Evolutionary conservation across 2,797 vertebrate genomes (phyloP).

Genomic region (Anguilla obscura): DNA sequence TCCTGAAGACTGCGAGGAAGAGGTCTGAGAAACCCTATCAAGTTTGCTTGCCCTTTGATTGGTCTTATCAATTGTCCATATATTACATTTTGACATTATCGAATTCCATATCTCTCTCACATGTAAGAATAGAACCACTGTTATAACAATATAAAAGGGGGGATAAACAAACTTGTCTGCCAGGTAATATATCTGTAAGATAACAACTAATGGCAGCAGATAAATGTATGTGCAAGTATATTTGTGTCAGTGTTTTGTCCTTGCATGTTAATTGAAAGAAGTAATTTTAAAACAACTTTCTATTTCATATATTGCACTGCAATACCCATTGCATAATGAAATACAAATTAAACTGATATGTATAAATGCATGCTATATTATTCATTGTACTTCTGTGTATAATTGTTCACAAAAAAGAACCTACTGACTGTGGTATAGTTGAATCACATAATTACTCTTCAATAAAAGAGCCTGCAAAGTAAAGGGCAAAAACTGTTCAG

Average conservation of each 20-base stretch:
- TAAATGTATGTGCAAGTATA: not conserved
- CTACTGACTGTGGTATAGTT: not conserved
- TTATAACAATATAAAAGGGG: not conserved
- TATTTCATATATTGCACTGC: not conserved
- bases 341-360: not conserved
- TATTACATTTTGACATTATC: too few species aligned
- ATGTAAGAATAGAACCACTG: not conserved
- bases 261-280: too few species aligned
- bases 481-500: slow-evolving; percentile 27
- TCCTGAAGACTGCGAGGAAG: too few species aligned
- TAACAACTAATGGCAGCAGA: not conserved
- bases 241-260: not conserved
- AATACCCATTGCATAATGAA: not conserved
- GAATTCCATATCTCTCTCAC: not conserved
- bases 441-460: not conserved
- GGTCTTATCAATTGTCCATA: too few species aligned
- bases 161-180: too few species aligned
- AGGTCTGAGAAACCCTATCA: too few species aligned
- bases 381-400: too few species aligned
- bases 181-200: not conserved
- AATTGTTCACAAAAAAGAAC: not conserved
- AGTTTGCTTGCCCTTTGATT: too few species aligned
- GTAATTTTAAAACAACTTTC: too few species aligned
- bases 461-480: not conserved
- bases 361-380: not conserved